A percentile compares a stretch with the other conserved stretches of the same genome.
Evolutionary conservation across 1,140 invertebrate species (phyloP).

Genomic region (Bombus vancouverensis): DNA sequence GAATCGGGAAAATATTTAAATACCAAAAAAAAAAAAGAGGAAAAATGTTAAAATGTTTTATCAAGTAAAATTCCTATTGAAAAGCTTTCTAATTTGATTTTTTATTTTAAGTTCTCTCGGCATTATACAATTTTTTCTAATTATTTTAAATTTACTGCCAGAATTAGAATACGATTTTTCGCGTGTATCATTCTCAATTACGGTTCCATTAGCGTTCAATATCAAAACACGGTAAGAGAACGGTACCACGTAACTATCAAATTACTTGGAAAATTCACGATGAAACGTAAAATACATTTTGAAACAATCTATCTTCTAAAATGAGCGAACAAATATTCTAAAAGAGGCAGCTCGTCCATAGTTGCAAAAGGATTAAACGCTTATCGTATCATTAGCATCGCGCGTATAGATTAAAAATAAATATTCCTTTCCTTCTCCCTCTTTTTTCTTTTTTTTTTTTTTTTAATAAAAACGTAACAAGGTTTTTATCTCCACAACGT

Average conservation of each 20-base stretch:
- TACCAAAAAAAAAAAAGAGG: background rate
- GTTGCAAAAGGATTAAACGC: too few species aligned
- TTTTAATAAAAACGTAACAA: background rate
- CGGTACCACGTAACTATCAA: background rate
- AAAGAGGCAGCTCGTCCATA: too few species aligned
- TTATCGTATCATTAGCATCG: too few species aligned
- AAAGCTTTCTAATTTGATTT: too few species aligned
- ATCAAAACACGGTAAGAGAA: background rate
- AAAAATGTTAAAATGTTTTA: background rate
- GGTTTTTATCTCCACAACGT: background rate
- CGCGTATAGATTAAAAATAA: too few species aligned
- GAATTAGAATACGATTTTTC: background rate
- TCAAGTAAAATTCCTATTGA: background rate
- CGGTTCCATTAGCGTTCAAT: too few species aligned
- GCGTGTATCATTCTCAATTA: background rate
- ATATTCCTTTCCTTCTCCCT: too few species aligned
- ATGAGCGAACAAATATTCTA: background rate
- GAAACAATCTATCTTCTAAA: background rate
- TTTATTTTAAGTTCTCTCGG: background rate
- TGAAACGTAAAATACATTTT: background rate
- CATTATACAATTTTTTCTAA: background rate
- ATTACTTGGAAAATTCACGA: background rate
- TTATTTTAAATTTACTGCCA: background rate
- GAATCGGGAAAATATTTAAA: background rate
- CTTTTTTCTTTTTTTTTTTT: too few species aligned